Evolutionary conservation across 2,888 invertebrate genomes (phyloP).

Genomic region (Epistrophe eligans): DNA sequence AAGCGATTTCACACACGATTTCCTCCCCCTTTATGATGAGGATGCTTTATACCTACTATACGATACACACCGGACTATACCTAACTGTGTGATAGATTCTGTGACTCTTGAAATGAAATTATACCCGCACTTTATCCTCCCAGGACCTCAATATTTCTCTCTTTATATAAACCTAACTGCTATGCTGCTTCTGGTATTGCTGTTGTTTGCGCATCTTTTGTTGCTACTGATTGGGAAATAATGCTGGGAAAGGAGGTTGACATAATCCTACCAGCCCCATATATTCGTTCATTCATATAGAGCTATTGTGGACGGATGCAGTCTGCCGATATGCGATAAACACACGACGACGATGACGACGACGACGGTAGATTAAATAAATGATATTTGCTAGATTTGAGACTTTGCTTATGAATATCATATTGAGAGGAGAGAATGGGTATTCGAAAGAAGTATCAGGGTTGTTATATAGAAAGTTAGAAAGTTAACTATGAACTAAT

Average conservation of each 20-base stretch:
- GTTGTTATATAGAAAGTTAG: slow-evolving; percentile 58
- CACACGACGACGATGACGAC: slow-evolving; percentile 58
- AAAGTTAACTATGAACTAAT: not conserved
- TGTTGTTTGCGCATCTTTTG: slow-evolving; percentile 58
- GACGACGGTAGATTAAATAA: slow-evolving; percentile 76
- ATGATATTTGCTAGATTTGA: slow-evolving; percentile 70
- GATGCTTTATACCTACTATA: slow-evolving; percentile 26
- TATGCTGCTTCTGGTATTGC: slow-evolving; percentile 8
- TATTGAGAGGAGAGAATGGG: not conserved
- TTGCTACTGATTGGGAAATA: slow-evolving; percentile 72
- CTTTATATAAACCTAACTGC: not conserved
- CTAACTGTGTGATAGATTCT: slow-evolving; percentile 5
- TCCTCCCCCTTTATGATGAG: slow-evolving; percentile 78
- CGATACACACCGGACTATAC: slow-evolving; percentile 9
- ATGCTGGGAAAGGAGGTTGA: slow-evolving; percentile 74
- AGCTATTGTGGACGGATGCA: slow-evolving; percentile 70
- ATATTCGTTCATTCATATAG: slow-evolving; percentile 19
- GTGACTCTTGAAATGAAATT: slow-evolving; percentile 63
- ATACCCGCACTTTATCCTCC: slow-evolving; percentile 44
- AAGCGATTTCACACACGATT: slow-evolving; percentile 84
- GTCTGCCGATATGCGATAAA: slow-evolving; percentile 78
- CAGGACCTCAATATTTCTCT: slow-evolving; percentile 38
- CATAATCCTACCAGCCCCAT: slow-evolving; percentile 56
- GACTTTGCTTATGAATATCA: slow-evolving; percentile 23
- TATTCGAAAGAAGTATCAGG: not conserved